These are phyloP conservation scores for Flabesymbios commensalis DNA, from an alignment of 2,888 invertebrate genomes.

Conservation along the genomic window DNA sequence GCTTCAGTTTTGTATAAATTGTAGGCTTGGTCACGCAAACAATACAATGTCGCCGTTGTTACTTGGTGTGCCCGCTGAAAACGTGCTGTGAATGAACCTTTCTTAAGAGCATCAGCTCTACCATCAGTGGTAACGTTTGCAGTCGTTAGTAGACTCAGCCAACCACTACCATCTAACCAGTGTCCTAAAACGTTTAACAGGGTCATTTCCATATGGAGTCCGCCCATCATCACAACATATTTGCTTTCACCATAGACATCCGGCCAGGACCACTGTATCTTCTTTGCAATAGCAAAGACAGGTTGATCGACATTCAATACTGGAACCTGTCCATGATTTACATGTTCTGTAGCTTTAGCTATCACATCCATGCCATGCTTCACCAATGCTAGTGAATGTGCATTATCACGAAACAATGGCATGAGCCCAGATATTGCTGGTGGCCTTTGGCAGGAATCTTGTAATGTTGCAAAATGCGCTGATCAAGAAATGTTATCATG, in stretches of 20 bases:
- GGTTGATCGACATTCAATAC: constrained; percentile 8
- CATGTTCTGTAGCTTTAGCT: background rate
- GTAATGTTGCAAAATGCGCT: constrained; percentile 12
- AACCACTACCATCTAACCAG: constrained; percentile 13
- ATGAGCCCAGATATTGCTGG: constrained; percentile 6
- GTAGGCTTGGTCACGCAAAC: background rate
- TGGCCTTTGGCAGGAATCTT: constrained; percentile 1
- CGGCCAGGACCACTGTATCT: constrained; percentile 15
- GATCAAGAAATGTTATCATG: constrained; percentile 14
- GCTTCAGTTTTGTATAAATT: background rate
- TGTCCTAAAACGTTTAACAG: background rate
- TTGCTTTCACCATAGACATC: constrained; percentile 12
- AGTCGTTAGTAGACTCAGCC: background rate
- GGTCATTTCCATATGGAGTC: constrained; percentile 18
- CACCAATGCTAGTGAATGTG: constrained; percentile 20
- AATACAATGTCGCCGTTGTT: background rate
- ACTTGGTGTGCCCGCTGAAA: constrained; percentile 9
- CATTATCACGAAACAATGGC: constrained; percentile 20
- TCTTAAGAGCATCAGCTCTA: constrained; percentile 2
- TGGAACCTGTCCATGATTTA: constrained; percentile 12
- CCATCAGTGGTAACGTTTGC: background rate
- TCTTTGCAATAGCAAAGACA: constrained; percentile 10
- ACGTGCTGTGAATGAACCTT: background rate
- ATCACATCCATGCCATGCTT: constrained; percentile 19
- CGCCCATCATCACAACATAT: constrained; percentile 14